phyloP scores from a whole-genome alignment of 2,888 invertebrate genomes.

The Fragum sueziense region DNA sequence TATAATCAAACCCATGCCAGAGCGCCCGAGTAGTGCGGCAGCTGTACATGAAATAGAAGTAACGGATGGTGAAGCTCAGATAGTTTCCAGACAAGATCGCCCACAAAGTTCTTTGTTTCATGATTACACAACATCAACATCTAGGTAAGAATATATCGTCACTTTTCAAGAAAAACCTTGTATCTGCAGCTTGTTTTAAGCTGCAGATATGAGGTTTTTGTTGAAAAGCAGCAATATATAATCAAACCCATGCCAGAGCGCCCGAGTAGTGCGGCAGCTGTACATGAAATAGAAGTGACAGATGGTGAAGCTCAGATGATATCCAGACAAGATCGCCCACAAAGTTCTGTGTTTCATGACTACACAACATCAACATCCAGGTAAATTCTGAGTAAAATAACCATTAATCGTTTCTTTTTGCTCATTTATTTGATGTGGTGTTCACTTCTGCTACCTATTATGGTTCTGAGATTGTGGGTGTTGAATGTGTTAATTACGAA shows the following conservation, averaged over 20 bases:
- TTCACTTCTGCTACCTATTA: no score
- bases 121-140: constrained; percentile 76
- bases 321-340: constrained; percentile 42
- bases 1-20: neutral
- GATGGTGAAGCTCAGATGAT: constrained; percentile 6
- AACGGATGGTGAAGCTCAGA: constrained; percentile 6
- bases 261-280: constrained; percentile 1
- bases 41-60: constrained; percentile 17
- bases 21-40: constrained; percentile 9
- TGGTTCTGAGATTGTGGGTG: no score
- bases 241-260: no score
- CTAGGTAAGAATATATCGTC: no score
- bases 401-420: no score
- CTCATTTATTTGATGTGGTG: no score
- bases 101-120: constrained; percentile 68
- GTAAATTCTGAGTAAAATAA: no score
- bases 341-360: constrained; percentile 71
- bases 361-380: constrained; percentile 76
- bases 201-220: no score
- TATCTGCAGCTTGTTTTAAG: no score
- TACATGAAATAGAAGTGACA: constrained; percentile 20
- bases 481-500: no score
- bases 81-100: constrained; percentile 24
- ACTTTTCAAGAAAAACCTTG: no score
- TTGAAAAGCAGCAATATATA: no score